phyloP scores from a whole-genome alignment of 1,140 invertebrate species.

The Scaptodrosophila lebanonensis region DNA sequence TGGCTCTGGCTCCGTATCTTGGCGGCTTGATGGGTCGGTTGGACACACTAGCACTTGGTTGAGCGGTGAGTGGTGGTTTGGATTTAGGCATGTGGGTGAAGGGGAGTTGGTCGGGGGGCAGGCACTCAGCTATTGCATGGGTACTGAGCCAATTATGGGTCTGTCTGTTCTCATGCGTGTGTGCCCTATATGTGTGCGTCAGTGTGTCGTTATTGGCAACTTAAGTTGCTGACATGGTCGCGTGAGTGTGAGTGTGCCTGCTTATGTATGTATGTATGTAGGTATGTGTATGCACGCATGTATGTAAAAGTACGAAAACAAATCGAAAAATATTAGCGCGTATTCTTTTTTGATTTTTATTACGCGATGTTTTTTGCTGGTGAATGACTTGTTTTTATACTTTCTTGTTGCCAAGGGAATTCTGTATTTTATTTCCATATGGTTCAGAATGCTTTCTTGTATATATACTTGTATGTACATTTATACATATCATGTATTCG shows the following conservation, averaged over 20 bases:
- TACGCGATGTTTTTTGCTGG: conserved; percentile 41
- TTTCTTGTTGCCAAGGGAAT: too few relatives aligned
- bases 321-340: conserved; percentile 66
- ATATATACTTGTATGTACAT: background rate
- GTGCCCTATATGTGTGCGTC: conserved; percentile 14
- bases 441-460: too few relatives aligned
- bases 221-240: conserved; percentile 28
- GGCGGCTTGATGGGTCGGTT: too few relatives aligned
- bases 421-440: too few relatives aligned
- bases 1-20: too few relatives aligned
- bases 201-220: conserved; percentile 58
- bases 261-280: background rate
- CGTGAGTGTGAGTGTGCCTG: too few relatives aligned
- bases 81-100: too few relatives aligned
- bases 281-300: conserved; percentile 9
- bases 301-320: conserved; percentile 36
- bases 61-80: too few relatives aligned
- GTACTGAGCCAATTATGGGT: conserved; percentile 56
- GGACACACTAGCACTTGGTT: too few relatives aligned
- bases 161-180: conserved; percentile 1
- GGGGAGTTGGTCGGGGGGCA: conserved; percentile 20
- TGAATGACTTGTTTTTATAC: too few relatives aligned
- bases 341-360: conserved; percentile 65
- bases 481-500: background rate
- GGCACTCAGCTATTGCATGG: conserved; percentile 58